Evolutionary conservation across 30 jellyfish, hydroid and myxozoan genomes (phyloP), one percentile per base, ranked within the genome.

Genomic region (Chrysaora quinquecirrha): DNA sequence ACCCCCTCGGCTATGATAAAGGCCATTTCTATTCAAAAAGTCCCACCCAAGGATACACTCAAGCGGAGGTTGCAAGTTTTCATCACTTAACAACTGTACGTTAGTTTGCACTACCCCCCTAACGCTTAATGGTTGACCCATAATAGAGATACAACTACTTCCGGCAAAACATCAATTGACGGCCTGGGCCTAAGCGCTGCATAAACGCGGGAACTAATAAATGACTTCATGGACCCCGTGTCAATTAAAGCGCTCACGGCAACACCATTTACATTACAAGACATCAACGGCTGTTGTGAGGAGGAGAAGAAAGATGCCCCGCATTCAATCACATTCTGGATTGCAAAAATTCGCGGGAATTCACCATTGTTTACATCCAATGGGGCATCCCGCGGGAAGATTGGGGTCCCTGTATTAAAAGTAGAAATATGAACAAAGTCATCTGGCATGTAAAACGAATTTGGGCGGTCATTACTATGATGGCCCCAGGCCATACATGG

Each of bases 21-120:
- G 60, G 11, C 34, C 29, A 52, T 75, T 47, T 27, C 48, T 23
- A 34, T 75, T 75, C 56, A 75, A 38, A 60, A 75, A 46, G 31
- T 49, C 86, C 75, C 86, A 75, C n/a, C 86, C 86, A 43, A 75
- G 75, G 71, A 75, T 69, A 32, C 86, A 75, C 58, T 75, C 52
- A 30, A 75, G 75, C 52, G 75, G 63, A 16, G 76, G 75, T 19
- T 49, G 52, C 56, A 75, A 12, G 64, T 75, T 75, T 31, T 38
- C 54, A 38, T 14, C 54, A 38, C 54, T 3, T 38, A 3, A 38
- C 54, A 38, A 38, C 54, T 38, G 54, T 14, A 38, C 6, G 54
- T 38, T 38, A 14, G 54, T 14, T 38, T 38, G 54, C 54, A 38
- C 54, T 38, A 38, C 54, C 54, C 71, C 84, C 30, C 71, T 34